A percentile compares a stretch with the other conserved stretches of the same genome.
Evolutionary conservation across 2,888 invertebrate genomes (phyloP).

Genomic region (Ecdyonurus torrentis): DNA sequence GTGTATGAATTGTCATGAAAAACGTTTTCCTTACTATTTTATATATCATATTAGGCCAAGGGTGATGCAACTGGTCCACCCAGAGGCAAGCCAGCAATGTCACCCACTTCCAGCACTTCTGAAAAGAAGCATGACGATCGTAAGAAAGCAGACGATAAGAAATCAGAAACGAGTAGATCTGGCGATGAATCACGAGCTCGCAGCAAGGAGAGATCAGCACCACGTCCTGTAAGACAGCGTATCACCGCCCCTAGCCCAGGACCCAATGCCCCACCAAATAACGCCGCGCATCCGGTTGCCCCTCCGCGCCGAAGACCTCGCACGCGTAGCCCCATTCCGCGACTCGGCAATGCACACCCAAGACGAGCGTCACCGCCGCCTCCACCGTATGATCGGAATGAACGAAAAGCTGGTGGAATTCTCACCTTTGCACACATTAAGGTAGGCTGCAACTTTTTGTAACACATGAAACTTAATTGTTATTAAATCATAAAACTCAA

Average conservation of each 20-base stretch:
- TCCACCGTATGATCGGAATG: slow-evolving; percentile 29
- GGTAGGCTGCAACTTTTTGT: slow-evolving; percentile 27
- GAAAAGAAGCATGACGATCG: slow-evolving; percentile 24
- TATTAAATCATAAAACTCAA: not conserved
- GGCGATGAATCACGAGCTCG: slow-evolving; percentile 18
- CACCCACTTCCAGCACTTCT: slow-evolving; percentile 26
- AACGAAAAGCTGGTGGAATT: slow-evolving; percentile 39
- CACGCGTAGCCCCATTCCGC: slow-evolving; percentile 10
- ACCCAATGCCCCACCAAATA: not conserved
- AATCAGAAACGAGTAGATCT: slow-evolving; percentile 15
- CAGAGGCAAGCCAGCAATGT: slow-evolving; percentile 21
- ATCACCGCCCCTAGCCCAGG: slow-evolving; percentile 1
- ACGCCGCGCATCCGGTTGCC: not conserved
- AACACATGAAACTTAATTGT: no score
- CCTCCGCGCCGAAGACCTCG: slow-evolving; percentile 10
- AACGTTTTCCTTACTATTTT: not conserved
- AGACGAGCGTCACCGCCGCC: slow-evolving; percentile 18
- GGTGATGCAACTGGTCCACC: slow-evolving; percentile 23
- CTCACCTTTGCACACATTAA: slow-evolving; percentile 67
- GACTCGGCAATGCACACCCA: slow-evolving; percentile 7
- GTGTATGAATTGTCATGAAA: not conserved
- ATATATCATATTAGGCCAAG: slow-evolving; percentile 25
- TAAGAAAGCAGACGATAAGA: slow-evolving; percentile 12
- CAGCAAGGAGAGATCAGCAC: slow-evolving; percentile 6
- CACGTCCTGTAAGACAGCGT: not conserved